Conservation (phyloP, 2,797 vertebrate genomes). For the Chrysocyon brachyurus region DNA sequence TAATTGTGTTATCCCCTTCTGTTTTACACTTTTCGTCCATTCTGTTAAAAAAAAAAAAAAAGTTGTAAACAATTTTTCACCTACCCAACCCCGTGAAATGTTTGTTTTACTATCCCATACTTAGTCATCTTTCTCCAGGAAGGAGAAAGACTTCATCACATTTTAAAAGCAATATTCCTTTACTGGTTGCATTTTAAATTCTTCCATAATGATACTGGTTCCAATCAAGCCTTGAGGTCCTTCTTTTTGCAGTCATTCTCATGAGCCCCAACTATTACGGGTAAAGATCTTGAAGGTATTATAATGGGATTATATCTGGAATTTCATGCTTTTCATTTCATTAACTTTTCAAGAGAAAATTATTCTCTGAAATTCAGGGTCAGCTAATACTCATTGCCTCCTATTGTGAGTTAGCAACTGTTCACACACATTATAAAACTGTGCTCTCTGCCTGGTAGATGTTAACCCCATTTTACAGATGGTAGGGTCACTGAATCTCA, state of each 20-base stretch:
- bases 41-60: not conserved
- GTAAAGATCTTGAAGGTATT: not conserved
- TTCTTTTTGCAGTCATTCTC: constrained; percentile 28
- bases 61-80: not conserved
- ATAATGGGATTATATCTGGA: not conserved
- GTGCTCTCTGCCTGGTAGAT: not conserved
- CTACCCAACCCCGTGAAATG: not conserved
- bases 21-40: not conserved
- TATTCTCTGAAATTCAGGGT: constrained; percentile 23
- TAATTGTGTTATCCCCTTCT: not conserved
- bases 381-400: not conserved
- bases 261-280: constrained; percentile 27
- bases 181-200: constrained; percentile 32
- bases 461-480: not conserved
- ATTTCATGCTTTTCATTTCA: constrained; percentile 31
- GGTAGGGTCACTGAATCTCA: not conserved
- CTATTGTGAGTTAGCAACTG: not conserved
- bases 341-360: constrained; percentile 56
- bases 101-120: not conserved
- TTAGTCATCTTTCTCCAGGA: not conserved
- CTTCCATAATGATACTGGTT: constrained; percentile 19
- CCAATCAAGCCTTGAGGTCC: not conserved
- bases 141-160: not conserved
- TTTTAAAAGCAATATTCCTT: constrained; percentile 16
- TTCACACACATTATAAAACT: not conserved